A percentile compares a stretch with the other conserved stretches of the same genome.
Evolutionary conservation across 2,113 vertebrate genomes (phyloP).

Genomic region (Chrysemys picta): DNA sequence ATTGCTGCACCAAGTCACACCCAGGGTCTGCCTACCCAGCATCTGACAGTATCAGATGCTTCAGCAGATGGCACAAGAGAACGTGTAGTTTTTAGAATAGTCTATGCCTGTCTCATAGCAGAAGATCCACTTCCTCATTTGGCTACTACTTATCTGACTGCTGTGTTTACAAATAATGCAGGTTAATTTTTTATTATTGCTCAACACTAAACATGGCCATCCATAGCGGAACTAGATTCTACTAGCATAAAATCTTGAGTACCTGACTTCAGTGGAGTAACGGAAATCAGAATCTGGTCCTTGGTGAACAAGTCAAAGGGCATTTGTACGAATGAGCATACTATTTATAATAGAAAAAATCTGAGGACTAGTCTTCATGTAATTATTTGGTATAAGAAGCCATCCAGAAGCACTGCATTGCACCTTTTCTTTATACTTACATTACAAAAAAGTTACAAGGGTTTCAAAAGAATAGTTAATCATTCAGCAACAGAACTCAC

Average conservation of each 20-base stretch:
- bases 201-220: conserved; percentile 5
- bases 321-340: not conserved
- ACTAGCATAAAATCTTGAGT: conserved; percentile 22
- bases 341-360: conserved; percentile 37
- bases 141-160: not conserved
- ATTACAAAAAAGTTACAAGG: conserved; percentile 69
- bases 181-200: not conserved
- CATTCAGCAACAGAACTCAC: conserved; percentile 71
- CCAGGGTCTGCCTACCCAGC: conserved; percentile 44
- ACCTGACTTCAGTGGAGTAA: conserved; percentile 41
- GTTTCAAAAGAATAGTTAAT: conserved; percentile 60
- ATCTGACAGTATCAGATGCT: not conserved
- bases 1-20: conserved; percentile 26
- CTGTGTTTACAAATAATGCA: not conserved
- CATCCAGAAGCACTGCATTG: conserved; percentile 80
- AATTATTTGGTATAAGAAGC: conserved; percentile 76
- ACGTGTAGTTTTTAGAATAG: not conserved
- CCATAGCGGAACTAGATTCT: conserved; percentile 41
- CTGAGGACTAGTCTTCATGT: conserved; percentile 22
- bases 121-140: not conserved
- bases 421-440: conserved; percentile 74
- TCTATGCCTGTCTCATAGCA: not conserved
- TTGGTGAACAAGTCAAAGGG: conserved; percentile 30
- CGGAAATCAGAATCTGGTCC: conserved; percentile 23
- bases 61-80: not conserved